Evolutionary conservation across 2,113 vertebrate species (phyloP).

Genomic region (Thunnus maccoyii): DNA sequence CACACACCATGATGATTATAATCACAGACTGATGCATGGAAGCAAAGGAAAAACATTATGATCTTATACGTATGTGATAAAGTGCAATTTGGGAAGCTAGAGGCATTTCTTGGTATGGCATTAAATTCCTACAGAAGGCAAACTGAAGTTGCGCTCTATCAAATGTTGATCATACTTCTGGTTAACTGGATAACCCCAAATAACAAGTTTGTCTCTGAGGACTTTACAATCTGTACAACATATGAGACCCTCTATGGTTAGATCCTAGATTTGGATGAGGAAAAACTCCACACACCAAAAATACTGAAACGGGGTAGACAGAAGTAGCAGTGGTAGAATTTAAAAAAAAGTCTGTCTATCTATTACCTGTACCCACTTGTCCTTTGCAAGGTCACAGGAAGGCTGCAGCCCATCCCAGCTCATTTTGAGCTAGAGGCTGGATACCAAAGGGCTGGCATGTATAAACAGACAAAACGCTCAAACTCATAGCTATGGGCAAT

Average conservation of each 20-base stretch:
- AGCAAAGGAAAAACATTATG: conserved; percentile 18
- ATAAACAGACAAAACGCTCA: background rate
- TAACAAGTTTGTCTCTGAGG: background rate
- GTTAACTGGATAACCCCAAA: background rate
- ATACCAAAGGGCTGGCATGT: background rate
- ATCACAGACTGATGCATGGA: conserved; percentile 9
- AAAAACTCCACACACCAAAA: background rate
- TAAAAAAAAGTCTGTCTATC: background rate
- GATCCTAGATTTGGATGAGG: background rate
- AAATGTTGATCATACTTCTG: background rate
- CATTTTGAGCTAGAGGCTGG: background rate
- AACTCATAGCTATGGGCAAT: background rate
- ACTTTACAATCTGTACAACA: background rate
- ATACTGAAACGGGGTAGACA: no score
- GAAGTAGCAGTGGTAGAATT: background rate
- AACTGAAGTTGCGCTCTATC: background rate
- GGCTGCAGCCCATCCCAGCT: background rate
- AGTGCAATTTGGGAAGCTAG: conserved; percentile 18
- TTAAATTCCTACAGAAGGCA: conserved; percentile 5
- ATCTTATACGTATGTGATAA: background rate
- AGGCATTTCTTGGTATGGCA: conserved; percentile 7
- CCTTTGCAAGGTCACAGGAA: background rate
- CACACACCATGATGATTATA: conserved; percentile 55
- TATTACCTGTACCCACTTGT: background rate
- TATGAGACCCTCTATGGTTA: background rate